A percentile compares a stretch with the other conserved stretches of the same genome.
Evolutionary conservation across 1,140 invertebrate species (phyloP).

Genomic region (Dicyema japonicum): DNA sequence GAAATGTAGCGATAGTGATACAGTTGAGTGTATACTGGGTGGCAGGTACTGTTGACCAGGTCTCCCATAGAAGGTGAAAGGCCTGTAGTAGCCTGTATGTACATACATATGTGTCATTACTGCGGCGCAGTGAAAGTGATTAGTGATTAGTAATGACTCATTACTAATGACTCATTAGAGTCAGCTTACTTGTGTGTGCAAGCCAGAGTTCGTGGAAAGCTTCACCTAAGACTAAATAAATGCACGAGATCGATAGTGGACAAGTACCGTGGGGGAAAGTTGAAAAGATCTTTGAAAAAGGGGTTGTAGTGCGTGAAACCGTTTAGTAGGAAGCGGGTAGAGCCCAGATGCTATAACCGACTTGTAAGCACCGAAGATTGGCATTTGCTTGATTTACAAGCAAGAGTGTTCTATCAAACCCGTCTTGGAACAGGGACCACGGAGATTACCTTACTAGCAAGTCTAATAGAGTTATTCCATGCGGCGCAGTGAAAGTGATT

Average conservation of each 20-base stretch:
- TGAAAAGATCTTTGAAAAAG: conserved; percentile 58
- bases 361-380: conserved; percentile 3
- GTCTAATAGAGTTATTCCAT: too few relatives aligned
- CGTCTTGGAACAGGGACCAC: conserved; percentile 75
- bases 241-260: conserved; percentile 47
- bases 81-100: too few relatives aligned
- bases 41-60: too few relatives aligned
- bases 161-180: too few relatives aligned
- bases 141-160: too few relatives aligned
- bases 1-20: too few relatives aligned
- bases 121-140: too few relatives aligned
- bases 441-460: conserved; percentile 49
- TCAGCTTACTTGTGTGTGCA: conserved; percentile 51
- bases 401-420: conserved; percentile 23
- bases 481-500: too few relatives aligned
- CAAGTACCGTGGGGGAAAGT: conserved; percentile 62
- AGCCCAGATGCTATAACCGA: conserved; percentile 8
- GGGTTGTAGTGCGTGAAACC: conserved; percentile 51
- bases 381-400: too few relatives aligned
- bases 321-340: conserved; percentile 32
- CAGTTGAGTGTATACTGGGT: too few relatives aligned
- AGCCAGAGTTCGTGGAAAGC: conserved; percentile 45
- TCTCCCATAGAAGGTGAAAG: too few relatives aligned
- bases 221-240: conserved; percentile 53
- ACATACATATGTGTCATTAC: too few relatives aligned